Conservation (phyloP, 2,797 vertebrate species). For the Amblyraja radiata region DNA sequence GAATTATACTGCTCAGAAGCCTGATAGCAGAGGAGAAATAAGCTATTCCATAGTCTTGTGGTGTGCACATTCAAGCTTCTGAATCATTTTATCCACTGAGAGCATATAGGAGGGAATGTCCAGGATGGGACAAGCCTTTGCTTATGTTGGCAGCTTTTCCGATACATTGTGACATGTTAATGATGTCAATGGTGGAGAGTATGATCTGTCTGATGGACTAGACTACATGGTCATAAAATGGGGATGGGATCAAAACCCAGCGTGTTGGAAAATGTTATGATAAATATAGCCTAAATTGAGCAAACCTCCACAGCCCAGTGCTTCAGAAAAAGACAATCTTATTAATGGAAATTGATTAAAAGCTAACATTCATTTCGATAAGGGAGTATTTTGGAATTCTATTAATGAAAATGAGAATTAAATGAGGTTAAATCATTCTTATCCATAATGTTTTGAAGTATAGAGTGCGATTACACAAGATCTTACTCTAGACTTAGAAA, state of each 20-base stretch:
- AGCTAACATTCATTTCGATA: too few species aligned
- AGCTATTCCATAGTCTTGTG: too few species aligned
- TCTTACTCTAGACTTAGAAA: background rate
- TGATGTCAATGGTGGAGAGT: too few species aligned
- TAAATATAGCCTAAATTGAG: background rate
- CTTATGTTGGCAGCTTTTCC: too few species aligned
- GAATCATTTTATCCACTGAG: too few species aligned
- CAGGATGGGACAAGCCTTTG: too few species aligned
- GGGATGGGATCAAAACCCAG: background rate
- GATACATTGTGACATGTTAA: too few species aligned
- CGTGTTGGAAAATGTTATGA: background rate
- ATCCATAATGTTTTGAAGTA: background rate
- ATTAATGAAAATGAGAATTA: background rate
- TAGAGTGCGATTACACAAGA: background rate
- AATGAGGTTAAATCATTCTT: background rate
- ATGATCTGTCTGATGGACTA: too few species aligned
- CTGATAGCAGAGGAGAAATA: too few species aligned
- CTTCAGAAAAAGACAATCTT: background rate
- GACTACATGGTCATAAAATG: background rate
- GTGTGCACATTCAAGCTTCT: too few species aligned
- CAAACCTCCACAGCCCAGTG: background rate
- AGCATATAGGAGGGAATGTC: too few species aligned
- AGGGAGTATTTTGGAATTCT: background rate
- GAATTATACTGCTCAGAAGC: too few species aligned
- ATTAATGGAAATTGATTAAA: background rate